Evolutionary conservation across 1,140 invertebrate species (phyloP), one percentile per base, ranked within the genome.

Genomic region (Limonius californicus): DNA sequence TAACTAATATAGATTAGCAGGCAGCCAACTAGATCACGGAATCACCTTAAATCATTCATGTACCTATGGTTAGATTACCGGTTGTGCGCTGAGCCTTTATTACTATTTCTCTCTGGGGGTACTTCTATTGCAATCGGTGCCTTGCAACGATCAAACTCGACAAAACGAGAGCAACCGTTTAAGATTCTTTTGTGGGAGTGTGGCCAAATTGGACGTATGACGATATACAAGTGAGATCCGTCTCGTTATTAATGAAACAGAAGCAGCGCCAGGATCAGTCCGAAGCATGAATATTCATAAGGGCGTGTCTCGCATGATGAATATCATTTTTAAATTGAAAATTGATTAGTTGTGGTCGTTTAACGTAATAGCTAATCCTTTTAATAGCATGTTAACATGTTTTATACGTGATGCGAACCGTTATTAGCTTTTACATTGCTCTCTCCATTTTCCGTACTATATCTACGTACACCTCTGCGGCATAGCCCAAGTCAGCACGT

Each of bases 1-100:
- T 27, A 27, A 39, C 8, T 39, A 39, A 39, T 39, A 39, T 14
- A 39, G 35, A 39, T 14, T 14, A 12, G 35, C 35, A 39, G n/a
- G n/a, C 35, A 39, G 35, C 35, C 35, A 39, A 39, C 35, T 39
- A 39, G 35, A 39, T 39, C 35, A 39, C 35, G 35, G 35, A 39
- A 39, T 39, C 35, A 39, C 35, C 35, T 39, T 39, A 39, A 39
- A 39, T 39, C 35, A 39, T 39, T 39, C n/a, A 39, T 39, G n/a
- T 39, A 14, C 35, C 11, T 39, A 39, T 39, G n/a, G 35, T 39
- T 39, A 39, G 35, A 39, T 39, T 39, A 39, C 35, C 35, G 35
- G 35, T 39, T 39, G 11, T 39, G 35, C 23, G n/a, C n/a, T n/a
- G n/a, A n/a, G n/a, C 35, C 11, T 39, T 39, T 39, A 39, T 39